These are phyloP conservation scores for Cremastinae sp. DNA, from an alignment of 2,888 invertebrate genomes.

Conservation along the genomic window DNA sequence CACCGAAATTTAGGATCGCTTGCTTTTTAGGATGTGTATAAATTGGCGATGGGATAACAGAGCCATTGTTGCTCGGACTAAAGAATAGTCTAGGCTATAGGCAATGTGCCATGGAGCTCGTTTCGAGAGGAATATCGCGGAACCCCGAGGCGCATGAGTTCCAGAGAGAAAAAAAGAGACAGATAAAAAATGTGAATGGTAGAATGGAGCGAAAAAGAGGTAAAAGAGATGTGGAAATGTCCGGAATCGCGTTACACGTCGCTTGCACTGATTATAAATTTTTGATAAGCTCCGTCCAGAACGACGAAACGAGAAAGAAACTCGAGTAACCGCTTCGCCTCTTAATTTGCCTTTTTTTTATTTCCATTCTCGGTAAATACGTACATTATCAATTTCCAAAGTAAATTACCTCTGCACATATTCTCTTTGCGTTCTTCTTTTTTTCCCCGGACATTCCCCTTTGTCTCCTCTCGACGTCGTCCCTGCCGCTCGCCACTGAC, in stretches of 20 bases:
- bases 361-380: background rate
- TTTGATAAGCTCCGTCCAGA: constrained; percentile 54
- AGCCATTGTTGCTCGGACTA: constrained; percentile 10
- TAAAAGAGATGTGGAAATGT: constrained; percentile 30
- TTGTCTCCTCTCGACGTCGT: background rate
- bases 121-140: constrained; percentile 41
- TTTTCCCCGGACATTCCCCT: constrained; percentile 15
- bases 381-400: constrained; percentile 55
- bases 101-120: constrained; percentile 16
- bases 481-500: constrained; percentile 17
- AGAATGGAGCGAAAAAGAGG: constrained; percentile 7
- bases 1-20: background rate
- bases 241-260: constrained; percentile 53
- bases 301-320: constrained; percentile 41
- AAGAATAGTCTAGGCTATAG: constrained; percentile 29
- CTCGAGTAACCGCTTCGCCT: constrained; percentile 15
- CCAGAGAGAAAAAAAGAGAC: constrained; percentile 40
- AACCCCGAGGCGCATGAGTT: constrained; percentile 19
- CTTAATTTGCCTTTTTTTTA: constrained; percentile 22
- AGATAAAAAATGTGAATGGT: background rate
- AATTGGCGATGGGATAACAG: constrained; percentile 27
- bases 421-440: constrained; percentile 29
- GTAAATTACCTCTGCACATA: constrained; percentile 46
- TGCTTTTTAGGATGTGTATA: background rate
- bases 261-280: constrained; percentile 53